phyloP scores from a whole-genome alignment of 2,888 invertebrate species.

The Dendrolimus houi region DNA sequence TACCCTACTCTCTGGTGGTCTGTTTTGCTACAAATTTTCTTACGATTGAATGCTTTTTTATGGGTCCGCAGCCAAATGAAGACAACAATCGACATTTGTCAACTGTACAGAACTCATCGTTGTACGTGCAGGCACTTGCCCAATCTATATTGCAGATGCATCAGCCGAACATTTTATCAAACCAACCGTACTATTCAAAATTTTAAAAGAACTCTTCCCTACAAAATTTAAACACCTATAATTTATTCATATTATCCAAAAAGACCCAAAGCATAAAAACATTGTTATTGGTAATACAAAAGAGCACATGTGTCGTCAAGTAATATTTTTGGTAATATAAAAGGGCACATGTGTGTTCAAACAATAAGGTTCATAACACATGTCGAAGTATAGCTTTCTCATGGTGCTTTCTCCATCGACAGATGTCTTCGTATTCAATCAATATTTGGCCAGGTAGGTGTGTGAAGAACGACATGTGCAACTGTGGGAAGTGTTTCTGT shows the following conservation, averaged over 20 bases:
- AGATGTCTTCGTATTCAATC: conserved; percentile 38
- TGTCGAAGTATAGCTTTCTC: conserved; percentile 20
- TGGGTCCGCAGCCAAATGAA: too few relatives aligned
- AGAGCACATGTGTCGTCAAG: conserved; percentile 4
- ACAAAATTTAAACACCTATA: background rate
- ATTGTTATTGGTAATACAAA: conserved; percentile 3
- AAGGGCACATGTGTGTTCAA: conserved; percentile 16
- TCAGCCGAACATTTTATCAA: too few relatives aligned
- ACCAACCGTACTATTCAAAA: background rate
- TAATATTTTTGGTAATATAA: conserved; percentile 12
- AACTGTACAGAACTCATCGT: too few relatives aligned
- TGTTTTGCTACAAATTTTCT: too few relatives aligned
- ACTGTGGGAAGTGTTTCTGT: background rate
- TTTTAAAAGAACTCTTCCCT: too few relatives aligned
- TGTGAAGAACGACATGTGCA: background rate
- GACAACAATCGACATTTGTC: too few relatives aligned
- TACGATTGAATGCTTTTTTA: too few relatives aligned
- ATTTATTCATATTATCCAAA: background rate
- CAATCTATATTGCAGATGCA: too few relatives aligned
- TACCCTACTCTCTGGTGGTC: too few relatives aligned
- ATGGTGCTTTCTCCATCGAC: conserved; percentile 56
- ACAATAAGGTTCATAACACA: conserved; percentile 27
- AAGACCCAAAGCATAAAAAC: conserved; percentile 1
- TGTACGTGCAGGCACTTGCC: too few relatives aligned
- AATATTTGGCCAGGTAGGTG: background rate